Conservation (phyloP, 2,113 vertebrate species). For the Mormoops blainvillei region DNA sequence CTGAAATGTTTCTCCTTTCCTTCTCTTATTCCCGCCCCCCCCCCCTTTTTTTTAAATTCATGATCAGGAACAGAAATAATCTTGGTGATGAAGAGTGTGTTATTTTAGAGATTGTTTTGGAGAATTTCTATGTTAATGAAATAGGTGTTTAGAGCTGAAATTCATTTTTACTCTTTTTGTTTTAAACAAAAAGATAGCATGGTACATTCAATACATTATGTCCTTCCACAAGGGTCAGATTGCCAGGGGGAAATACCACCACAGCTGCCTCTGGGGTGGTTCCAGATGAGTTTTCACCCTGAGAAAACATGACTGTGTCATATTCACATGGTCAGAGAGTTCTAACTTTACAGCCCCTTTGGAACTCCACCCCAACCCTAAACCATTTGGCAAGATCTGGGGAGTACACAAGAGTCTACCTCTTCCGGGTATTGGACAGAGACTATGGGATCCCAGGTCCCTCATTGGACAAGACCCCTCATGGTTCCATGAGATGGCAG, state of each 20-base stretch:
- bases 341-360: neutral
- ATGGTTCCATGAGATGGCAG: fast-evolving
- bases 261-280: neutral
- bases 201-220: fast-evolving
- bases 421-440: neutral
- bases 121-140: neutral
- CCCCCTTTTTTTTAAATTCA: neutral
- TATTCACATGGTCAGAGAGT: neutral
- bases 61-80: neutral
- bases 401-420: neutral
- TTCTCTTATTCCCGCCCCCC: neutral
- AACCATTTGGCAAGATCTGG: neutral
- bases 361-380: neutral
- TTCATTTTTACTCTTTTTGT: neutral
- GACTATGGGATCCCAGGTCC: neutral
- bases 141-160: neutral
- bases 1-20: neutral
- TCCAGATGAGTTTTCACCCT: neutral
- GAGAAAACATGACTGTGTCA: fast-evolving
- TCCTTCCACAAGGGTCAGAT: neutral
- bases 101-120: neutral
- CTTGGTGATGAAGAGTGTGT: neutral
- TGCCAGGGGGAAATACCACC: neutral
- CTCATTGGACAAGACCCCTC: neutral
- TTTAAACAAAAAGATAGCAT: neutral